Percentiles rank a stretch among this genome's conserved stretches.
These are phyloP conservation scores for Platyura marginata DNA, from an alignment of 1,140 invertebrate species.

Conservation along the genomic window DNA sequence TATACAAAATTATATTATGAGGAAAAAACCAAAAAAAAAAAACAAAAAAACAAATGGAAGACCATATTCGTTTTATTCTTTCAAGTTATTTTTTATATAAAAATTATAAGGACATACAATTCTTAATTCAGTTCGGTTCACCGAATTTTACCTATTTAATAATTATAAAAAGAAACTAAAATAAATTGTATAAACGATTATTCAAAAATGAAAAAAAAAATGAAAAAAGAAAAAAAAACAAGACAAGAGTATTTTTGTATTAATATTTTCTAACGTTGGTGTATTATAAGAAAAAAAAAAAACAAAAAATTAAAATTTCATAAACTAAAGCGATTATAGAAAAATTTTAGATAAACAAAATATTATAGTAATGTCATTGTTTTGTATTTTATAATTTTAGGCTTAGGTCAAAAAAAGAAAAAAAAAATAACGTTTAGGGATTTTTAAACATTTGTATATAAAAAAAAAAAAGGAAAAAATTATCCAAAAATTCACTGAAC, in stretches of 20 bases:
- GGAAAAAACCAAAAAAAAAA: not conserved
- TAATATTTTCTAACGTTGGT: constrained; percentile 12
- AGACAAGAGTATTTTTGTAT: constrained; percentile 9
- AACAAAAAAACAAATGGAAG: not conserved
- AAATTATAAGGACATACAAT: not conserved
- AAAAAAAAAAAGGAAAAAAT: not conserved
- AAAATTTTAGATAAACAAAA: not conserved
- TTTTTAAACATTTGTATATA: constrained; percentile 1
- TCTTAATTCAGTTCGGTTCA: not conserved
- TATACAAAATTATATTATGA: no score
- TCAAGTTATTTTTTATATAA: not conserved
- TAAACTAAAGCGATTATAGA: constrained; percentile 12
- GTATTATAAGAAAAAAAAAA: constrained; percentile 8
- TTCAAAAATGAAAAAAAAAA: constrained; percentile 17
- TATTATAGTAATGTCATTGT: not conserved
- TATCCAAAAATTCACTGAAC: no score
- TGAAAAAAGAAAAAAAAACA: constrained; percentile 14
- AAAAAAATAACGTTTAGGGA: not conserved
- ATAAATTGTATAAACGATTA: constrained; percentile 11
- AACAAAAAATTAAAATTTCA: constrained; percentile 11
- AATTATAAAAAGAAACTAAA: not conserved
- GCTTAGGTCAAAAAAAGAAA: not conserved
- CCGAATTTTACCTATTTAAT: not conserved
- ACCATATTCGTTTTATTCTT: not conserved
- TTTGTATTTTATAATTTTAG: constrained; percentile 3